Evolutionary conservation across 1,140 invertebrate genomes (phyloP), one percentile per base, ranked within the genome.

Genomic region (Sarcophaga peregrina): DNA sequence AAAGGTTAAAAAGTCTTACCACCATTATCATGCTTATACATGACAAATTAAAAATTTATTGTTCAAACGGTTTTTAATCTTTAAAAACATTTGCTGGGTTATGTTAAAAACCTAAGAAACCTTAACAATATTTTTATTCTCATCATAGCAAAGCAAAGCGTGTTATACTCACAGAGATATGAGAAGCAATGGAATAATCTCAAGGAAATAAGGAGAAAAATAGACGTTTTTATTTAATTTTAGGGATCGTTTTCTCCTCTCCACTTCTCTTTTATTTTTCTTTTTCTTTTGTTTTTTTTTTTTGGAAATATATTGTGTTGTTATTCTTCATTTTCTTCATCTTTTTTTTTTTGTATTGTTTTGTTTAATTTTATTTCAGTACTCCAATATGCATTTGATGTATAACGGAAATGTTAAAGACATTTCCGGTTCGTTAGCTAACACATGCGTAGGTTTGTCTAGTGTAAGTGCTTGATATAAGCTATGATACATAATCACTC

Each of bases 351-450:
- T n/a, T n/a, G n/a, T n/a, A n/a, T n/a, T n/a, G n/a, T n/a, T n/a
- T n/a, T n/a, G n/a, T n/a, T n/a, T n/a, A n/a, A n/a, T n/a, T n/a
- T n/a, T n/a, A 68, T 68, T 62, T 68, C 58, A 68, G n/a, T n/a
- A n/a, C n/a, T n/a, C n/a, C n/a, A n/a, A n/a, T n/a, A 68, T 68
- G 58, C 58, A 68, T 76, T 76, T 76, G 84, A 88, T 88, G 87
- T 85, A 86, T 85, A 87, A 85, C 86, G 87, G 86, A 86, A 87
- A 87, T 85, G 85, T 84, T 86, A 85, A 85, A 85, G 84, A 85
- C 86, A 85, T 87, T 87, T 88, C 86, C 87, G 85, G 85, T 85
- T 87, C 86, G 85, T 86, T 88, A 87, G 85, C 86, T 72, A 62
- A 85, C 82, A 82, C 82, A 25, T 81, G 52, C n/a, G 48, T 50